Base-by-base conservation (phyloP, 2,113 vertebrate species). In the Chaenogobius annularis region DNA sequence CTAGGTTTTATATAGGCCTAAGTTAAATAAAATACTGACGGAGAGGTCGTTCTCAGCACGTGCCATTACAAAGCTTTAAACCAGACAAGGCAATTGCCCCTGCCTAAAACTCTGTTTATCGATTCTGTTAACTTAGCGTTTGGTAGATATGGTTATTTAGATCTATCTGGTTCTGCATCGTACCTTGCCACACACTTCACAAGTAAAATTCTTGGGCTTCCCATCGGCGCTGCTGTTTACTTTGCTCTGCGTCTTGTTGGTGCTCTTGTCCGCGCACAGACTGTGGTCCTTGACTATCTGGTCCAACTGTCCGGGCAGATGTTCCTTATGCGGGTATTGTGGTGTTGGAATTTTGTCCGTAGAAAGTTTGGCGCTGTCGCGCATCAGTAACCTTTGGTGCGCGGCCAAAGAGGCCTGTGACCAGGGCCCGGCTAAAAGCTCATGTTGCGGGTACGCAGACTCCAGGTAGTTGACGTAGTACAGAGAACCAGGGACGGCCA, bases 381-480 rank as follows among this genome's bases (percentile, higher is more conserved):
- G 86, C 86, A 99, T 80, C 74, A 98, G 88, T 43, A 98, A 94
- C 90, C 96, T 96, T 85, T 97, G 97, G 78, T 96, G 97, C 31
- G 96, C 94, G 11, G 95, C 94, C 52, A 98, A 92, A 50, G 95
- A 93, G 52, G 95, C 93, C 69, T 95, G 95, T 61, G 94, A 94
- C 89, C 98, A 95, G 89, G 95, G 96, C 83, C 96, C 94, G 23
- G 94, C 92, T 9, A 97, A 92, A 69, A 98, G 87, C 78, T 98
- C 96, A 43, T 95, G 94, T 70, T 95, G 95, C 87, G 94, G 96
- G 73, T 96, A 96, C 0, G 95, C 91, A 22, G 96, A 94, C 83
- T 99, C 97, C 95, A 98, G 92, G 90, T 97, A 99, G 91, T 98
- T 98, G 86, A 99, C 95, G 87, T 98, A 99, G 85, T 97, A 98